Evolutionary conservation across 2,888 invertebrate species (phyloP).

Genomic region (Bedellia somnulentella): DNA sequence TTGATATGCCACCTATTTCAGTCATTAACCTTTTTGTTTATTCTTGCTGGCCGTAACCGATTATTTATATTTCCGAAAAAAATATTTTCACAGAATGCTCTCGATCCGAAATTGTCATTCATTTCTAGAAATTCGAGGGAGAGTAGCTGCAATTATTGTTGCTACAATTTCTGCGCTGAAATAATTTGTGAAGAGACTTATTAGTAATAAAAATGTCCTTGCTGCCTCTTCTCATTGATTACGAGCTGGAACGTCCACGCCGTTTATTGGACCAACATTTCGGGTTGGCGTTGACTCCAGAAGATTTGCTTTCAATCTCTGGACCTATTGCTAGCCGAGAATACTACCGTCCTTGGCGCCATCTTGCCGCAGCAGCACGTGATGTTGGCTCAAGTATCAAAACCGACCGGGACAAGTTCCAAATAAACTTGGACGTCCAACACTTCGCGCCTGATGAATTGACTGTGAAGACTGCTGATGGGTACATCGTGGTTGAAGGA

Average conservation of each 20-base stretch:
- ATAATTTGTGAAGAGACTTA: too few species aligned
- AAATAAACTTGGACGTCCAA: conserved; percentile 72
- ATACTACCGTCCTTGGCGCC: conserved; percentile 45
- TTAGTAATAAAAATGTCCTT: conserved; percentile 45
- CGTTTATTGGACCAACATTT: conserved; percentile 57
- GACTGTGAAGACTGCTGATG: conserved; percentile 72
- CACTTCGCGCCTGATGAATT: conserved; percentile 78
- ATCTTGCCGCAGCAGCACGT: conserved; percentile 40
- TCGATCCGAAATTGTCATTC: too few species aligned
- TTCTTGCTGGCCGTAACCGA: too few species aligned
- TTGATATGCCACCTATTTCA: too few species aligned
- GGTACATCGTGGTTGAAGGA: conserved; percentile 71
- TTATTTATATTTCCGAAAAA: too few species aligned
- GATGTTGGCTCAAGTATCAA: conserved; percentile 59
- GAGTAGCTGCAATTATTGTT: too few species aligned
- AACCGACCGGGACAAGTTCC: conserved; percentile 46
- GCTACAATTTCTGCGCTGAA: too few species aligned
- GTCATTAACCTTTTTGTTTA: too few species aligned
- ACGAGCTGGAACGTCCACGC: conserved; percentile 37
- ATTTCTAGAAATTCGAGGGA: too few species aligned
- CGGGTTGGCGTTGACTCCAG: conserved; percentile 47
- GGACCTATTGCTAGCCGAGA: conserved; percentile 24
- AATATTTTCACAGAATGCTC: too few species aligned
- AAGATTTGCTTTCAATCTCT: conserved; percentile 35
- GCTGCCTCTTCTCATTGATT: conserved; percentile 41